Base-by-base conservation (phyloP, 1,140 invertebrate species). In the Neodiprion virginianus region DNA sequence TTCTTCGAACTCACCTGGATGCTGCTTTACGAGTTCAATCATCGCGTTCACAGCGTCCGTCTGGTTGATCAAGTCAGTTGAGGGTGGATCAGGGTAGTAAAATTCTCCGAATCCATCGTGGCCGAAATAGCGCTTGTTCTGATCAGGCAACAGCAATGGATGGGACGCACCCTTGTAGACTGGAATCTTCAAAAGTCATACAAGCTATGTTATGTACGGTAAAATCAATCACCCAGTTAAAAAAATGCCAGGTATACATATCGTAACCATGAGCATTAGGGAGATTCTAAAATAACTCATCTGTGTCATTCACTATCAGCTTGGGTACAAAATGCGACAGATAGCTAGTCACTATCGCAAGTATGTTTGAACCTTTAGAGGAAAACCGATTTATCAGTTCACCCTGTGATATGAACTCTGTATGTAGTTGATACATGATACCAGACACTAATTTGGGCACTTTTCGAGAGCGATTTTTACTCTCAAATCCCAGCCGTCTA, bases 71-170 rank as follows among this genome's bases (percentile, higher is more conserved):
- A 88, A 9, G 47, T 81, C 72, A 21, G 74, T 76, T 11, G 69
- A 80, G 7, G 88, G 84, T 8, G 76, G 48, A 73, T 85, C 48
- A 0, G 82, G 74, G 14, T 85, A 85, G 48, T 86, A 76, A 74
- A 90, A 86, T 72, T 90, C 90, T n/a, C 91, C 90, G 48, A 91
- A 87, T 7, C 90, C 91, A 80, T 91, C 90, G 0, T 77, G 69
- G 0, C 91, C 91, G 79, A 88, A 90, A 66, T 74, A 87, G 69
- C 81, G 49, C 0, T 69, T 28, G 28, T 23, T 11, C 3, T 77
- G 79, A 53, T 79, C 86, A 8, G 84, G 75, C 0, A 79, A 73
- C 28, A 87, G 72, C 14, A 91, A 73, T 12, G 89, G 81, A 53
- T 79, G 82, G 3, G 78, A 4, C 21, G 85, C 82, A 0, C 90